Evolutionary conservation across 1,140 invertebrate species (phyloP), one percentile per base, ranked within the genome.

Genomic region (Drosophila baimaii): DNA sequence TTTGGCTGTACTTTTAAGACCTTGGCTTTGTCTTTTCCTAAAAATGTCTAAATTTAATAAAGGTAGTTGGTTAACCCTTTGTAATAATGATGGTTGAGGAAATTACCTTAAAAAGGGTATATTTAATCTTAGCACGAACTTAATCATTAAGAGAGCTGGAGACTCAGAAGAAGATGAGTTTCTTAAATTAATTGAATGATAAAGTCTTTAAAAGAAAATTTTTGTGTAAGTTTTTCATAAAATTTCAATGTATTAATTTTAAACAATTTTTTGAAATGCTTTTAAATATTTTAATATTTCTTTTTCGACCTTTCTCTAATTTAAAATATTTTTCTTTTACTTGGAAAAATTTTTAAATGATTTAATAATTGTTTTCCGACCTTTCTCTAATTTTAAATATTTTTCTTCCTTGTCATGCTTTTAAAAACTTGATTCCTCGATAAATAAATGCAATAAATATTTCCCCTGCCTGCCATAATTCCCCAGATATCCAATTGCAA

Each of bases 121-220:
- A 17, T 12, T 10, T 9, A 25, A 9, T 1, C 13, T 15, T 4
- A 46, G 13, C 7, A 23, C 15, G 13, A 46, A n/a, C 8, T 17
- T 0, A 1, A 5, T 1, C 8, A 6, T 15, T 23, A 8, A 15
- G 2, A 1, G 1, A 21, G 0, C 2, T 5, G 15, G 2, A n/a
- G 7, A 8, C 9, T 13, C 15, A 15, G 2, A 15, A 4, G 12
- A 15, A 13, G 12, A 5, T 10, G 10, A 17, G 6, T 39, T n/a
- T 1, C n/a, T n/a, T 17, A n/a, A 39, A 17, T 35, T 15, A 15
- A 35, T 17, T 8, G 6, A 39, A 17, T 33, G 3, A 33, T 39
- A 39, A 39, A n/a, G 17, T 39, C 7, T 37, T n/a, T 37, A 37
- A 8, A 39, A 39, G 9, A 15, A 7, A 8, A n/a, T n/a, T n/a